Percentiles rank a stretch among this genome's conserved stretches.
These are phyloP conservation scores for Sogatella furcifera DNA, from an alignment of 1,140 invertebrate species.

Conservation along the genomic window DNA sequence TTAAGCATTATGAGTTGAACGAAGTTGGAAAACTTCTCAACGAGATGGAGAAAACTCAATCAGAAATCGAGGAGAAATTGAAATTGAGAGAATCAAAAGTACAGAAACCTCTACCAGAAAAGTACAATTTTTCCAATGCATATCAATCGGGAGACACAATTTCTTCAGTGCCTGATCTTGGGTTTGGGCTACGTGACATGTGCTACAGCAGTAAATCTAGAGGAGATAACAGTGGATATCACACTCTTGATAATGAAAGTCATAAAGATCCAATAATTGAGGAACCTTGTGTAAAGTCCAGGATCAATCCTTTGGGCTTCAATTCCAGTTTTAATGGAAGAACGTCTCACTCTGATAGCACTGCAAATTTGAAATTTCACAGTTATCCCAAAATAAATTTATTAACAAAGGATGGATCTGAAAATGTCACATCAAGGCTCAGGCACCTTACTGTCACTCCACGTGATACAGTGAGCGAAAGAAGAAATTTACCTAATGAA, in stretches of 20 bases:
- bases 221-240: background rate
- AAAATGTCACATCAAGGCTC: too few species aligned
- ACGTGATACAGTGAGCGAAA: too few species aligned
- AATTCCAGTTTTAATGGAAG: background rate
- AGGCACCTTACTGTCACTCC: too few species aligned
- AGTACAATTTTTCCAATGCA: background rate
- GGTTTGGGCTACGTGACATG: conserved; percentile 28
- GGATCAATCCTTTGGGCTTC: conserved; percentile 6
- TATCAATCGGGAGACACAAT: conserved; percentile 25
- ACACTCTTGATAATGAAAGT: background rate
- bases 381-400: too few species aligned
- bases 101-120: background rate
- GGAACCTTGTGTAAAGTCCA: conserved; percentile 7
- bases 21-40: conserved; percentile 34
- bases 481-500: too few species aligned
- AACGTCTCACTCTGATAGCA: too few species aligned
- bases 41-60: conserved; percentile 35
- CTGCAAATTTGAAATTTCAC: too few species aligned
- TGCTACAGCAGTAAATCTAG: background rate
- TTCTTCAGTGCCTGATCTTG: conserved; percentile 32
- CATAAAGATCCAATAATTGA: conserved; percentile 12
- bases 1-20: conserved; percentile 32
- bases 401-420: too few species aligned
- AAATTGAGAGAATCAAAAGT: background rate
- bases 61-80: conserved; percentile 26